phyloP scores from a whole-genome alignment of 2,113 vertebrate genomes.

The Ceratotherium simum region DNA sequence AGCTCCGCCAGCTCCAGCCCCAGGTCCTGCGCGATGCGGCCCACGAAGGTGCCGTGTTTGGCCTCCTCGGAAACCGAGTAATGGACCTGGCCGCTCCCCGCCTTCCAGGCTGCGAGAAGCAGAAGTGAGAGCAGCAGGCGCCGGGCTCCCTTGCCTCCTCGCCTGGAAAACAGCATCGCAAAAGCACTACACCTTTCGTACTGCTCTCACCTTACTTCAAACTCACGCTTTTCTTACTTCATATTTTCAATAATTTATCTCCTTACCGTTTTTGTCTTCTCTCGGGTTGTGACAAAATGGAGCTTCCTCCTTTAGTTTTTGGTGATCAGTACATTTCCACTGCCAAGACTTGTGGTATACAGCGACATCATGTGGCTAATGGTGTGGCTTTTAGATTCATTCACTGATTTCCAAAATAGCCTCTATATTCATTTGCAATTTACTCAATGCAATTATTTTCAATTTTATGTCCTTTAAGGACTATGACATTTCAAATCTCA shows the following conservation, averaged over 20 bases:
- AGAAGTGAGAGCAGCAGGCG: slow-evolving; percentile 50
- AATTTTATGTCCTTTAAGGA: background rate
- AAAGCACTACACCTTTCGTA: slow-evolving; percentile 7
- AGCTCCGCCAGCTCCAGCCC: slow-evolving; percentile 85
- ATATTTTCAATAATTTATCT: slow-evolving; percentile 44
- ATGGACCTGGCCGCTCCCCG: slow-evolving; percentile 71
- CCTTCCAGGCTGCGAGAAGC: slow-evolving; percentile 43
- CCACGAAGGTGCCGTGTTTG: slow-evolving; percentile 85
- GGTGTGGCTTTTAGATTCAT: slow-evolving; percentile 7
- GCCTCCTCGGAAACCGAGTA: slow-evolving; percentile 88
- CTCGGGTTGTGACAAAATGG: slow-evolving; percentile 49
- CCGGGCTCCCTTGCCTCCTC: background rate
- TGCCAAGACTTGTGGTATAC: slow-evolving; percentile 59
- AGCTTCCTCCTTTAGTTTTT: slow-evolving; percentile 51
- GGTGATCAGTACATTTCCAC: background rate
- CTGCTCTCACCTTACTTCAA: slow-evolving; percentile 15
- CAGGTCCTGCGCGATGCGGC: slow-evolving; percentile 85
- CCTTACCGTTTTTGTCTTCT: slow-evolving; percentile 46
- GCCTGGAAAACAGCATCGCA: slow-evolving; percentile 67
- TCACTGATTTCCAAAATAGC: background rate
- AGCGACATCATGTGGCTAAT: slow-evolving; percentile 77
- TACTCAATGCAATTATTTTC: slow-evolving; percentile 24
- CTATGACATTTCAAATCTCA: background rate
- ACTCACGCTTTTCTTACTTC: background rate
- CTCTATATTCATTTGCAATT: background rate